Conservation (phyloP, 2,113 vertebrate species). For the Campylomormyrus numenius region DNA sequence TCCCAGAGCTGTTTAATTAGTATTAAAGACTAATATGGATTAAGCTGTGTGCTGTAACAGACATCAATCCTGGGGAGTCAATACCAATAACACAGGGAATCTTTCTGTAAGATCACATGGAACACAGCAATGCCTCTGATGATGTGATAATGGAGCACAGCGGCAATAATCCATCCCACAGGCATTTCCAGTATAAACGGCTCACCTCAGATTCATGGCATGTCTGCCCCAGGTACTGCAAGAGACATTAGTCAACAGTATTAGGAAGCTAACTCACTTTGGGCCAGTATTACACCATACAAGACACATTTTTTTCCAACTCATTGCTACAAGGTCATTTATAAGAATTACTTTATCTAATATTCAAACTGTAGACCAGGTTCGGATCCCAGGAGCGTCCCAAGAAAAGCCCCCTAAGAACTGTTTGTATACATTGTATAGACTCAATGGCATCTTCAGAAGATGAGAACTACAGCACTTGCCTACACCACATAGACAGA, state of each 20-base stretch:
- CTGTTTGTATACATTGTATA: slow-evolving; percentile 36
- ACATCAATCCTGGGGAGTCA: slow-evolving; percentile 34
- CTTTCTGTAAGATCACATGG: slow-evolving; percentile 34
- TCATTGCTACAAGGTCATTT: slow-evolving; percentile 43
- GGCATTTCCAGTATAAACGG: slow-evolving; percentile 3
- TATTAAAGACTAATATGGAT: slow-evolving; percentile 44
- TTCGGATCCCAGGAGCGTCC: slow-evolving; percentile 38
- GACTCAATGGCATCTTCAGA: slow-evolving; percentile 68
- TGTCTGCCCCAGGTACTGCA: not conserved
- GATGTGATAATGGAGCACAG: slow-evolving; percentile 18
- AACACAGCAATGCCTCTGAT: slow-evolving; percentile 18
- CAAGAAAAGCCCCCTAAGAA: slow-evolving; percentile 39
- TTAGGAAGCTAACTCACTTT: not conserved
- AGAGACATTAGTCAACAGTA: slow-evolving; percentile 1
- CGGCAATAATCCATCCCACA: slow-evolving; percentile 8
- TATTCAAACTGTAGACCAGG: slow-evolving; percentile 33
- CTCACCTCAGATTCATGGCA: slow-evolving; percentile 20
- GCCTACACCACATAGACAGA: slow-evolving; percentile 52
- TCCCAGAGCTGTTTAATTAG: slow-evolving; percentile 43
- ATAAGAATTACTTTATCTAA: slow-evolving; percentile 38
- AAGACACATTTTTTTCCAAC: slow-evolving; percentile 21
- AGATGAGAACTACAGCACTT: slow-evolving; percentile 58
- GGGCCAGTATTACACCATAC: not conserved
- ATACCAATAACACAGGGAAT: slow-evolving; percentile 33
- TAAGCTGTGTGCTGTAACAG: slow-evolving; percentile 34